Percentiles rank a stretch among this genome's conserved stretches.
Evolutionary conservation across 2,888 invertebrate species (phyloP).

Genomic region (Plebejus argus): DNA sequence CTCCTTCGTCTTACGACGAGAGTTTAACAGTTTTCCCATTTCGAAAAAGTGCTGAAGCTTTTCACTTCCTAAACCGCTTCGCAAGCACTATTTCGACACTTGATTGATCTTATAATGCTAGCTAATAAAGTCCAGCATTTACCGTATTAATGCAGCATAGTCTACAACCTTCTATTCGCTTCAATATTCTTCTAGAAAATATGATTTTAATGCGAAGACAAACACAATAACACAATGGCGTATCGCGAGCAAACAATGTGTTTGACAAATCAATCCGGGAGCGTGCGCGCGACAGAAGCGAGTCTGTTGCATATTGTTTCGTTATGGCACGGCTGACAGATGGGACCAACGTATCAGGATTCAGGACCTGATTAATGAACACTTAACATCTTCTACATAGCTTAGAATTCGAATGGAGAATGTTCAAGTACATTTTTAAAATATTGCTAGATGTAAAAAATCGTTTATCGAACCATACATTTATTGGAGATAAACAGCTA

Average conservation of each 20-base stretch:
- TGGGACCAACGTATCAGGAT: constrained; percentile 48
- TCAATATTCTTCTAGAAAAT: constrained; percentile 2
- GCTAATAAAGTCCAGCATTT: too few relatives aligned
- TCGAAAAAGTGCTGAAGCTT: too few relatives aligned
- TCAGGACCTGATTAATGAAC: constrained; percentile 29
- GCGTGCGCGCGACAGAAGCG: constrained; percentile 47
- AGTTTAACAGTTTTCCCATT: too few relatives aligned
- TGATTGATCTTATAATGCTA: background rate
- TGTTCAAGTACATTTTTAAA: background rate
- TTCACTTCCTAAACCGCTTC: too few relatives aligned
- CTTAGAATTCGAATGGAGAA: background rate
- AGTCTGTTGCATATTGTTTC: constrained; percentile 54
- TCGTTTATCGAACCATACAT: too few relatives aligned
- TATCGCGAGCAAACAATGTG: constrained; percentile 50
- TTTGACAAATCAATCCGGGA: constrained; percentile 60
- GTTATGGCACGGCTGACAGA: constrained; percentile 66
- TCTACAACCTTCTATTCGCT: background rate
- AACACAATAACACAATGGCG: constrained; percentile 37
- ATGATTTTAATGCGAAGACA: constrained; percentile 20
- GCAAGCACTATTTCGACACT: too few relatives aligned
- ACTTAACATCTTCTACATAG: constrained; percentile 4
- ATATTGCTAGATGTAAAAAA: background rate
- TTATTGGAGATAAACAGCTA: too few relatives aligned
- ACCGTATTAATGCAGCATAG: background rate
- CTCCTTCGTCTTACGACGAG: too few relatives aligned